A percentile compares a stretch with the other conserved stretches of the same genome.
phyloP scores from a whole-genome alignment of 2,888 invertebrate genomes.

The Pseudanteris insignis region DNA sequence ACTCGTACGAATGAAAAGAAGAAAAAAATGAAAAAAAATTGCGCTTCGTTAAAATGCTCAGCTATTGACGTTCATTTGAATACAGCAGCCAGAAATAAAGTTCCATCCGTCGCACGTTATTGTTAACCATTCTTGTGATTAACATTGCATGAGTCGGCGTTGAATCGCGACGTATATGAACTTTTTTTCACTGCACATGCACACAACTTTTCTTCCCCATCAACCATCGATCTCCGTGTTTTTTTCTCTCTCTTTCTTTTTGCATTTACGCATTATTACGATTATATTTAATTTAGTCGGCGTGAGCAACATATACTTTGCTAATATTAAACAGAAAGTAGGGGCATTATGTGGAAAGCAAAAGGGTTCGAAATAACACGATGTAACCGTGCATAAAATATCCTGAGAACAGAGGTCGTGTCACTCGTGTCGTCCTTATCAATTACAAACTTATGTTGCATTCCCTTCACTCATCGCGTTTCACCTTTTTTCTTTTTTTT shows the following conservation, averaged over 20 bases:
- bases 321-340: conserved; percentile 30
- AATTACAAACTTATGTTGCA: conserved; percentile 25
- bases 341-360: conserved; percentile 29
- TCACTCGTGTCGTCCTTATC: conserved; percentile 26
- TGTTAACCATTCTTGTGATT: conserved; percentile 29
- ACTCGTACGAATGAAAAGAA: too few relatives aligned
- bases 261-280: conserved; percentile 30
- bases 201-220: conserved; percentile 33
- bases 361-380: conserved; percentile 37
- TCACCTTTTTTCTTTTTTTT: conserved; percentile 21
- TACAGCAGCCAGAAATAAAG: conserved; percentile 13
- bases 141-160: conserved; percentile 27
- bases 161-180: conserved; percentile 35
- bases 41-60: not conserved
- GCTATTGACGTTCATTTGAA: conserved; percentile 17
- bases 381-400: conserved; percentile 36
- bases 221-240: conserved; percentile 40
- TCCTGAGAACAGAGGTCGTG: conserved; percentile 41
- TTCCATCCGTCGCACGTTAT: conserved; percentile 15
- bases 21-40: too few relatives aligned
- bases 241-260: too few relatives aligned
- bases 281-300: conserved; percentile 39
- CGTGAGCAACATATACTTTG: conserved; percentile 34
- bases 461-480: conserved; percentile 29
- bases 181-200: conserved; percentile 31